Evolutionary conservation across 2,113 vertebrate species (phyloP).

Genomic region (Chaenocephalus aceratus): DNA sequence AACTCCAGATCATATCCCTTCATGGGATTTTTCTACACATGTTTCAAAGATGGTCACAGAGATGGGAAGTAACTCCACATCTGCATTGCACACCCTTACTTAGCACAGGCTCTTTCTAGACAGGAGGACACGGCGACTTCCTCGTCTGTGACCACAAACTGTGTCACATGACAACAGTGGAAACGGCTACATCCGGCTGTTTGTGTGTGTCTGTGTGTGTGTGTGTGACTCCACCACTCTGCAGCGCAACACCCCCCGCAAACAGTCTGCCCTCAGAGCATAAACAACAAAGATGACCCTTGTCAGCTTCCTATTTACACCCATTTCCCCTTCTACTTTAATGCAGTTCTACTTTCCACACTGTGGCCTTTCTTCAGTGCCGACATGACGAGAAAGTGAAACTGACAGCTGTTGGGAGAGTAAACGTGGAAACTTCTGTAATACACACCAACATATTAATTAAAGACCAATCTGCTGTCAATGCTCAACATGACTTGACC

Average conservation of each 20-base stretch:
- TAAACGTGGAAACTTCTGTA: conserved; percentile 1
- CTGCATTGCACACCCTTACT: conserved; percentile 29
- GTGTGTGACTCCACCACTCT: conserved; percentile 6
- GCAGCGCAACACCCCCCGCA: conserved; percentile 33
- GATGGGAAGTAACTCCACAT: conserved; percentile 4
- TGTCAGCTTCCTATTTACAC: conserved; percentile 76
- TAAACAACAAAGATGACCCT: conserved; percentile 77
- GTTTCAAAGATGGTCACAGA: background rate
- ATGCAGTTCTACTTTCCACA: conserved; percentile 65
- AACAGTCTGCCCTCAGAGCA: conserved; percentile 57
- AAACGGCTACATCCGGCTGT: conserved; percentile 76
- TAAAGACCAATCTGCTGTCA: background rate
- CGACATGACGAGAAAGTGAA: conserved; percentile 60
- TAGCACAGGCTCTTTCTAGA: conserved; percentile 49
- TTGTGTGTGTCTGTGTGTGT: conserved; percentile 28
- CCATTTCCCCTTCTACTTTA: conserved; percentile 70
- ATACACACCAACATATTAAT: background rate
- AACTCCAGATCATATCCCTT: conserved; percentile 17
- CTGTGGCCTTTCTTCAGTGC: conserved; percentile 24
- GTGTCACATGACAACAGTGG: conserved; percentile 74
- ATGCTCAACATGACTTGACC: conserved; percentile 16
- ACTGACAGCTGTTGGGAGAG: conserved; percentile 25
- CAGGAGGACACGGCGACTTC: conserved; percentile 69
- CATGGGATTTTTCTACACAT: background rate
- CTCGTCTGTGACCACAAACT: conserved; percentile 66